Base-by-base conservation (phyloP, 2,888 invertebrate species). In the Biston stratarius region DNA sequence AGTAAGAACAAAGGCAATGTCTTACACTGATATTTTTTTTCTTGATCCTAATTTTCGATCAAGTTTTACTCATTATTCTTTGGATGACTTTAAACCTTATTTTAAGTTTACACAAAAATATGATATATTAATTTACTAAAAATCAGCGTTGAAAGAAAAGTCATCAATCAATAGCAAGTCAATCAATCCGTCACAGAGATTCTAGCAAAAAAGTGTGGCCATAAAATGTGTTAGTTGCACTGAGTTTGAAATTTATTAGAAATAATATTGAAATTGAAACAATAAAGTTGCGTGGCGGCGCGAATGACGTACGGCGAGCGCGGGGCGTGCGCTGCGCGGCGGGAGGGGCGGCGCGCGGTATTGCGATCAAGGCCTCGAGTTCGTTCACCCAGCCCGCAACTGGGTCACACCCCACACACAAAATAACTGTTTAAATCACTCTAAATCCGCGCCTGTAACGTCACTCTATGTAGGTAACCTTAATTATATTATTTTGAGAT, bases 351-450 rank as follows among this genome's bases (percentile, higher is more conserved):
- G 76, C 79, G 83, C 82, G 79, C 85, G 80, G 87, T 90, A 94
- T 93, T 93, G 94, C 94, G 94, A 94, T 92, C 94, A 94, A 93
- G 94, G 94, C 93, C 93, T 79, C 85, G 83, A 86, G 94, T 91
- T 93, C 93, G 92, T 94, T 92, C 91, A 92, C 93, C 93, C 88
- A 57, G 82, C 77, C 74, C 72, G 81, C 89, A 93, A 92, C 88
- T 92, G 82, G 93, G 93, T 92, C 92, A 91, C 83, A 82, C 83
- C 82, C 81, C 83, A 81, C 88, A 86, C 87, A 85, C 87, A 87
- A 89, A 68, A 89, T 90, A 91, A 89, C 90, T 88, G 89, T 90
- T 85, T 85, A 87, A 87, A 87, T 86, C 85, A 82, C 83, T 89
- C 90, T 88, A 88, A 91, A 90, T 92, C 86, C 86, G 86, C 85